Percentiles rank a stretch among this genome's conserved stretches.
Conservation (phyloP, 2,888 invertebrate species). For the Cremastobaeus sp. region DNA sequence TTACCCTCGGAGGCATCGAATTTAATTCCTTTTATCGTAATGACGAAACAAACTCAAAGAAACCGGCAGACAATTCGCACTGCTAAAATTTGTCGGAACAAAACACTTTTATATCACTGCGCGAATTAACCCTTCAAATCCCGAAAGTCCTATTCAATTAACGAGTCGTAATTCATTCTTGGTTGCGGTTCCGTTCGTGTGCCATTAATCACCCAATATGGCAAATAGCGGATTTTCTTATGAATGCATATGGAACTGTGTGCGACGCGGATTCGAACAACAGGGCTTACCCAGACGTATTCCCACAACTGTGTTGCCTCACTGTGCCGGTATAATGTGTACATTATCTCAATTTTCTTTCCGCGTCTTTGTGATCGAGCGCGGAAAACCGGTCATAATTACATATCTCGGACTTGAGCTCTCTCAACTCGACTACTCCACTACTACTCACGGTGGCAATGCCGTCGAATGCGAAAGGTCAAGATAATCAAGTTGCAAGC, state of each 20-base stretch:
- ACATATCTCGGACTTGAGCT: conserved; percentile 7
- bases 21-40: too few relatives aligned
- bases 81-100: not conserved
- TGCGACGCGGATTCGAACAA: conserved; percentile 9
- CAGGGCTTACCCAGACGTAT: conserved; percentile 2
- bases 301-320: conserved; percentile 16
- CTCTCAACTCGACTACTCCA: conserved; percentile 3
- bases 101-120: conserved; percentile 2
- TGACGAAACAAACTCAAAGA: too few relatives aligned
- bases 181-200: not conserved
- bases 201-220: conserved; percentile 5
- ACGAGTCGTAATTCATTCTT: not conserved
- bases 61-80: too few relatives aligned
- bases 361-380: conserved; percentile 22
- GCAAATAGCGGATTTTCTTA: not conserved
- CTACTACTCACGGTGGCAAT: not conserved
- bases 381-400: conserved; percentile 34
- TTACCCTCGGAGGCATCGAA: too few relatives aligned
- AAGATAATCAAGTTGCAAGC: conserved; percentile 5
- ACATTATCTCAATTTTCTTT: conserved; percentile 21
- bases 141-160: conserved; percentile 7
- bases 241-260: conserved; percentile 15
- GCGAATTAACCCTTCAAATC: not conserved
- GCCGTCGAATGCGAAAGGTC: conserved; percentile 10
- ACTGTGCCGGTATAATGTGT: conserved; percentile 4